These are phyloP conservation scores for Acrocephalus kingi DNA, from an alignment of 2,113 vertebrate species.

Conservation along the genomic window DNA sequence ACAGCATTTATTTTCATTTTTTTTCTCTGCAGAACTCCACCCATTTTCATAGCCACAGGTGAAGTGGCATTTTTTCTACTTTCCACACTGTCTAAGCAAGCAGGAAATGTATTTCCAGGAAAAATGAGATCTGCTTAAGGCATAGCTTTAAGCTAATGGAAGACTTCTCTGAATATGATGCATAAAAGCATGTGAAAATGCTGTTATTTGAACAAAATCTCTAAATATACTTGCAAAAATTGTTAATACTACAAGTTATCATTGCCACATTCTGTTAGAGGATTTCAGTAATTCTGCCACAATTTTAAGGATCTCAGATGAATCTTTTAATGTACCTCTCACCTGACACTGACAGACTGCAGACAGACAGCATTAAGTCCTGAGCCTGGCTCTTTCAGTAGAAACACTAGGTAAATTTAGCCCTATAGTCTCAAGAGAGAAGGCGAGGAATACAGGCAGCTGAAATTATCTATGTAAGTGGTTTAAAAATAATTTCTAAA, in stretches of 20 bases:
- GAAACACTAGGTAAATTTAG: not conserved
- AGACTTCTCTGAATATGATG: not conserved
- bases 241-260: not conserved
- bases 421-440: not conserved
- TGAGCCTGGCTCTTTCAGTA: not conserved
- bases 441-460: rapidly evolving
- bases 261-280: not conserved
- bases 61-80: not conserved
- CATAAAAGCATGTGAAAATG: not conserved
- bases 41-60: not conserved
- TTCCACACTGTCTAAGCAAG: not conserved
- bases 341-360: not conserved
- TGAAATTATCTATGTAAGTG: not conserved
- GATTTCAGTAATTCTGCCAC: not conserved
- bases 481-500: not conserved
- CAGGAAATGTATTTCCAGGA: not conserved
- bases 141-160: not conserved
- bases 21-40: not conserved
- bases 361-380: not conserved
- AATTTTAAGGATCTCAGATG: not conserved
- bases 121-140: not conserved
- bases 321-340: not conserved
- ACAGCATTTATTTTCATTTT: not conserved
- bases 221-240: not conserved
- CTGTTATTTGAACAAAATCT: not conserved